Conservation (phyloP, 2,888 invertebrate genomes). For the Cerastoderma edule region DNA sequence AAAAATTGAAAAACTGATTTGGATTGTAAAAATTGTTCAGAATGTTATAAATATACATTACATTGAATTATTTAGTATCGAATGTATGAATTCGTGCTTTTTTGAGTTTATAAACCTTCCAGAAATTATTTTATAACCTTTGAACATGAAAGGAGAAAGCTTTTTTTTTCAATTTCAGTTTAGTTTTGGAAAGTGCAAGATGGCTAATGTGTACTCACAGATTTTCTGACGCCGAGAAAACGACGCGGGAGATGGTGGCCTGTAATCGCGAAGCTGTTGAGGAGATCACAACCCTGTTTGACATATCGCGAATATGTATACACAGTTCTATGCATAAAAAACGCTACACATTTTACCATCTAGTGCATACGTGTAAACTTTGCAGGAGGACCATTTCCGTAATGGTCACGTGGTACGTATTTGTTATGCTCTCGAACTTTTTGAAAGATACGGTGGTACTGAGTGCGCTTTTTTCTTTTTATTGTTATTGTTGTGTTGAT, state of each 20-base stretch:
- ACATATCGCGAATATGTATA: slow-evolving; percentile 70
- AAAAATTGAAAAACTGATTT: too few relatives aligned
- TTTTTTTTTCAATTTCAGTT: slow-evolving; percentile 44
- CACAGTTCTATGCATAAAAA: slow-evolving; percentile 74
- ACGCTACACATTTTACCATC: slow-evolving; percentile 70
- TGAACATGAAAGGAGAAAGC: background rate
- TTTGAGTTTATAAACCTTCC: too few relatives aligned
- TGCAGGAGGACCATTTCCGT: slow-evolving; percentile 69
- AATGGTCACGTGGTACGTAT: slow-evolving; percentile 70
- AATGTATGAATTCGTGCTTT: too few relatives aligned
- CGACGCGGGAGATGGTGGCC: slow-evolving; percentile 72
- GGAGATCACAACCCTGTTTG: slow-evolving; percentile 70
- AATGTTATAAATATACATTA: too few relatives aligned
- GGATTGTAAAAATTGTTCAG: too few relatives aligned
- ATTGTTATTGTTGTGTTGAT: too few relatives aligned
- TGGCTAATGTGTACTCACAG: slow-evolving; percentile 74
- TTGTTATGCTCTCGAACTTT: too few relatives aligned
- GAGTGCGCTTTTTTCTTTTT: too few relatives aligned
- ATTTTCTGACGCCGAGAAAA: slow-evolving; percentile 71
- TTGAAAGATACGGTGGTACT: too few relatives aligned
- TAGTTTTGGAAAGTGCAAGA: slow-evolving; percentile 74
- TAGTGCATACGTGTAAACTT: slow-evolving; percentile 67
- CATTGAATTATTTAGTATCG: too few relatives aligned
- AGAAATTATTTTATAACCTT: too few relatives aligned
- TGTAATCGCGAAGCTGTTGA: slow-evolving; percentile 71